Evolutionary conservation across 2,888 invertebrate species (phyloP), one percentile per base, ranked within the genome.

Genomic region (Escarpia spicata): DNA sequence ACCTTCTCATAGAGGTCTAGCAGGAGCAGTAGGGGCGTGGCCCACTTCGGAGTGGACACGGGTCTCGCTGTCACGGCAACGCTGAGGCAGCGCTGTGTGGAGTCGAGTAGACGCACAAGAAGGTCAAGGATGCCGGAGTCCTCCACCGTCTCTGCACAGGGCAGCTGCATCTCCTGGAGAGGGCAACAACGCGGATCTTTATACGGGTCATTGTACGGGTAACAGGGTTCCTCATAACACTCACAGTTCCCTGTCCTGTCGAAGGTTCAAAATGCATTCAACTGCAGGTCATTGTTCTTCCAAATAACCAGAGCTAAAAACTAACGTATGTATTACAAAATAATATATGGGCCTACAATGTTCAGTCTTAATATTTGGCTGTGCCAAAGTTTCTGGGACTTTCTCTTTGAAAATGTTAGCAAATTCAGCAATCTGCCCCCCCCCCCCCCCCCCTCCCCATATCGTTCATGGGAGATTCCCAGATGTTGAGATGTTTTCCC

Each of bases 1-100:
- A 98, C 97, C 96, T 98, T 98, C 94, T 98, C 98, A 94, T 98
- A 97, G 92, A 98, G 97, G 96, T 98, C 98, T 43, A 98, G 97
- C 43, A 98, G 97, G 12, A 98, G 96, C 37, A 98, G 97, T 44
- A 98, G 96, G 1, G 98, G 98, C 1, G 98, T 98, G 43, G 98
- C 96, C 98, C 98, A 98, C 96, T 96, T 96, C n/a, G 96, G 96
- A 19, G 96, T 96, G n/a, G 95, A 75, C 75, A 90, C 52, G 94
- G 75, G 75, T 75, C n/a, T 75, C 4, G 75, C n/a, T 75, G 75
- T 75, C 19, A 75, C 75, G 58, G 95, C 94, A 60, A 94, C 94
- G 37, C 95, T 93, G n/a, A 96, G 94, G 93, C 95, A 96, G 58
- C 96, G 95, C 93, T 96, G 96, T 26, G 96, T 95, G 92, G 95